Conservation (phyloP, 2,888 invertebrate species). For the Margaritifera margaritifera region DNA sequence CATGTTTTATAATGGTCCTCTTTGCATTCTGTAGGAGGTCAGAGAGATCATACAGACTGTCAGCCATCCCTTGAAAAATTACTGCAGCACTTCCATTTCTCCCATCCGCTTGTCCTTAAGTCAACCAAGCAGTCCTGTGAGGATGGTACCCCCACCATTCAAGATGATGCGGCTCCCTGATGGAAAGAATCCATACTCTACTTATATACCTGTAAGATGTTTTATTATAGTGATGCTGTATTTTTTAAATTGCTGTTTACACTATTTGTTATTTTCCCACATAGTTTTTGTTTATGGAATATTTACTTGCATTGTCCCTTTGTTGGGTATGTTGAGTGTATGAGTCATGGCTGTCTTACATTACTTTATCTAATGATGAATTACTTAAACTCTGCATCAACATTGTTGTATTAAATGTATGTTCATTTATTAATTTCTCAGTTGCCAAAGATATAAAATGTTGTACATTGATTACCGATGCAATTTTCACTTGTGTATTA, state of each 20-base stretch:
- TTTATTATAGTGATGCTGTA: neutral
- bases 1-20: neutral
- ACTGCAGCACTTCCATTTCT: slow-evolving; percentile 46
- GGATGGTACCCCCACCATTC: slow-evolving; percentile 38
- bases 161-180: slow-evolving; percentile 55
- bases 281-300: neutral
- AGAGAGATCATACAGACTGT: slow-evolving; percentile 45
- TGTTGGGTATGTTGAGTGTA: too few relatives aligned
- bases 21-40: slow-evolving; percentile 42
- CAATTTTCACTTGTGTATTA: too few relatives aligned
- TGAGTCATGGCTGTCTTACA: too few relatives aligned
- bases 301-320: too few relatives aligned
- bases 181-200: slow-evolving; percentile 62
- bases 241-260: neutral
- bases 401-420: too few relatives aligned
- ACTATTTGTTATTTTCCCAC: neutral
- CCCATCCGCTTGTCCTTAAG: slow-evolving; percentile 20
- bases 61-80: slow-evolving; percentile 50
- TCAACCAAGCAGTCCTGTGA: slow-evolving; percentile 33
- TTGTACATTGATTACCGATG: too few relatives aligned
- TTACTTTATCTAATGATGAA: too few relatives aligned
- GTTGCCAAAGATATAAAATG: too few relatives aligned
- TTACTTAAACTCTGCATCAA: too few relatives aligned
- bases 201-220: slow-evolving; percentile 52
- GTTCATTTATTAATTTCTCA: too few relatives aligned